phyloP scores from a whole-genome alignment of 2,888 invertebrate genomes.

The Eledone cirrhosa region DNA sequence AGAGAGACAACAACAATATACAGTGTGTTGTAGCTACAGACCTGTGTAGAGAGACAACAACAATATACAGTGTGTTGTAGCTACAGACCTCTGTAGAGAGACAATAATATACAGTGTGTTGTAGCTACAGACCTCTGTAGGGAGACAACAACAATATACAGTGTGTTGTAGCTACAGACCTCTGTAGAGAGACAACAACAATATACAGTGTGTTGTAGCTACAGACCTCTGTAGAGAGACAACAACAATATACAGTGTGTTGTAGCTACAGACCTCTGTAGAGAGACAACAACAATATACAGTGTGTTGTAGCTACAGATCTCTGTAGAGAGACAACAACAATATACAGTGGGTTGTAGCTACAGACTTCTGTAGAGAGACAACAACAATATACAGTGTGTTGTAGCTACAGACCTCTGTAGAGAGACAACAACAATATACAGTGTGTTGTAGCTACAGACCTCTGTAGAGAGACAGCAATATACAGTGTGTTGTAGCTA shows the following conservation, averaged over 20 bases:
- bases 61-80: too few relatives aligned
- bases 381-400: too few relatives aligned
- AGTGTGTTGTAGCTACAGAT: too few relatives aligned
- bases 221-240: constrained; percentile 46
- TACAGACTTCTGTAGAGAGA: constrained; percentile 48
- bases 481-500: too few relatives aligned
- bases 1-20: constrained; percentile 30
- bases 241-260: too few relatives aligned
- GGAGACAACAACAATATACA: neutral
- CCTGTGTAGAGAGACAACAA: constrained; percentile 41
- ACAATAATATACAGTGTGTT: too few relatives aligned
- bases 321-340: constrained; percentile 40
- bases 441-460: too few relatives aligned
- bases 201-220: too few relatives aligned
- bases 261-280: constrained; percentile 52
- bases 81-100: constrained; percentile 48
- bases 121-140: constrained; percentile 52
- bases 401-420: constrained; percentile 52
- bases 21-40: too few relatives aligned
- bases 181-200: constrained; percentile 38
- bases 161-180: too few relatives aligned
- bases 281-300: constrained; percentile 24
- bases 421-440: constrained; percentile 30
- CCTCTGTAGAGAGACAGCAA: constrained; percentile 42
- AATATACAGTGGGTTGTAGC: too few relatives aligned